phyloP scores from a whole-genome alignment of 2,797 vertebrate genomes.

The Tokudaia muenninki region DNA sequence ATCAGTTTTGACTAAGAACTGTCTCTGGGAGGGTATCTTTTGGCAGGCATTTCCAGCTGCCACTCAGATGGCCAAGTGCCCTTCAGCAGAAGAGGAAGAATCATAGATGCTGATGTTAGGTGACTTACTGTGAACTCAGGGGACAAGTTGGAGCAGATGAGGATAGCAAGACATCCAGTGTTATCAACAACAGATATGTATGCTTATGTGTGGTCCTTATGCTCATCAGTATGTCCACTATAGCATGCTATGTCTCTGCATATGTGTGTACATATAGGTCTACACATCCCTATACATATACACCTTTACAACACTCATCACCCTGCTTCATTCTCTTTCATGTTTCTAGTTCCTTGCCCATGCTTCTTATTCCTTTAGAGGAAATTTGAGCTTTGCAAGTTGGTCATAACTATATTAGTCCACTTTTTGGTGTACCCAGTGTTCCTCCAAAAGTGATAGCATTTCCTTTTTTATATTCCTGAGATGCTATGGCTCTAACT shows the following conservation, averaged over 20 bases:
- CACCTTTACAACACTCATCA: neutral
- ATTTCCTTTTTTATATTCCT: neutral
- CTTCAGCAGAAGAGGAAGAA: neutral
- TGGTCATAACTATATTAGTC: neutral
- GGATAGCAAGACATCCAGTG: neutral
- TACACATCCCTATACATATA: rapidly evolving
- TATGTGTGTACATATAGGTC: rapidly evolving
- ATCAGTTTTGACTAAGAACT: neutral
- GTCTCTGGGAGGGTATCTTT: rapidly evolving
- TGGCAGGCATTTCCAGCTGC: neutral
- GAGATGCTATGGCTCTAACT: neutral
- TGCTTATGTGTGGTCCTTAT: neutral
- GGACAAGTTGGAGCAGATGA: neutral
- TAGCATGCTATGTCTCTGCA: neutral
- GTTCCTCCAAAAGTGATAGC: neutral
- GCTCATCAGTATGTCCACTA: neutral
- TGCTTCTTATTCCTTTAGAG: neutral
- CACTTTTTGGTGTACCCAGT: neutral
- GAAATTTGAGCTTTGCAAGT: neutral
- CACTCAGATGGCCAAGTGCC: neutral
- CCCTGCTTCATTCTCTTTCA: neutral
- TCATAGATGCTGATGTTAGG: neutral
- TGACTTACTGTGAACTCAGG: neutral
- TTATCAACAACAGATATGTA: neutral
- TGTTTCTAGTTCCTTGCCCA: neutral